These are phyloP conservation scores for Thunnus albacares DNA, from an alignment of 2,797 vertebrate genomes.

Conservation along the genomic window DNA sequence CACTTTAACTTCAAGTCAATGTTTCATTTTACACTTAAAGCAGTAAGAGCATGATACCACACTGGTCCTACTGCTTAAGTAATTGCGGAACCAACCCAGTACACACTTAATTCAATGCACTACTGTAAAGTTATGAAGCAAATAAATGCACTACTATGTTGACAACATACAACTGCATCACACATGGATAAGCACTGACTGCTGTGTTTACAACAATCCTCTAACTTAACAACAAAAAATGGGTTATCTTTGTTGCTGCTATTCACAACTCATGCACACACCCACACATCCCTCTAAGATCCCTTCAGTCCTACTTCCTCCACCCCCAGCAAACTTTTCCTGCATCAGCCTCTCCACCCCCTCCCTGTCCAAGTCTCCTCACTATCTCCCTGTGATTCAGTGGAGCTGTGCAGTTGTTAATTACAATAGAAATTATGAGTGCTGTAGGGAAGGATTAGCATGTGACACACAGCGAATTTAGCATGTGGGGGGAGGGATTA, in stretches of 20 bases:
- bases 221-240: constrained; percentile 11
- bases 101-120: constrained; percentile 10
- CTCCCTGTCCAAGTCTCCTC: constrained; percentile 28
- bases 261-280: constrained; percentile 34
- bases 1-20: background rate
- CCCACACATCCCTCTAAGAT: constrained; percentile 10
- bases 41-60: background rate
- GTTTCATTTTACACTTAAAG: constrained; percentile 5
- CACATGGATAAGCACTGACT: constrained; percentile 24
- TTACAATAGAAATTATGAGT: constrained; percentile 76
- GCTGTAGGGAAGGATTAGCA: constrained; percentile 79
- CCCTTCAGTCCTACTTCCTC: constrained; percentile 18
- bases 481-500: constrained; percentile 78
- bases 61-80: background rate
- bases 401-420: constrained; percentile 74
- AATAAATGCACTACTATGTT: constrained; percentile 2
- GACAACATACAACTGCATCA: constrained; percentile 14
- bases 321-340: constrained; percentile 37
- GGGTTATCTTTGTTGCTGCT: constrained; percentile 22
- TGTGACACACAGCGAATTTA: constrained; percentile 76
- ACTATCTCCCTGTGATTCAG: constrained; percentile 53
- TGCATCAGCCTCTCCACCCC: constrained; percentile 41
- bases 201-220: constrained; percentile 34
- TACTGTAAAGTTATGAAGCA: background rate
- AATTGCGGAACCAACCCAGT: background rate